Base-by-base conservation (phyloP, 2,888 invertebrate genomes). In the Petrophora chlorosata region DNA sequence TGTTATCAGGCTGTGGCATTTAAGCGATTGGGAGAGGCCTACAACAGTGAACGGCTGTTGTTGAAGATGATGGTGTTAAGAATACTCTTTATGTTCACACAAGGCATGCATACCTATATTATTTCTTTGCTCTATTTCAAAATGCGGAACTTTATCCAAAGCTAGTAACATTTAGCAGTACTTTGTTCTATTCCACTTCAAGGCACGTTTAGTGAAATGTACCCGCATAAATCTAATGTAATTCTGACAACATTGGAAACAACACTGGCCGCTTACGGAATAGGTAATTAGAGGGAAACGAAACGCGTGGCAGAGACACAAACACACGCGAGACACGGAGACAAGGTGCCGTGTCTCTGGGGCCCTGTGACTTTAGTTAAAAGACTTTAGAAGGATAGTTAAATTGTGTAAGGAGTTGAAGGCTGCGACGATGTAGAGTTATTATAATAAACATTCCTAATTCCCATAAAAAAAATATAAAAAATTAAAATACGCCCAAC, bases 151-250 rank as follows among this genome's bases (percentile, higher is more conserved):
- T 28, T 33, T 13, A n/a, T 10, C 23, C 23, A 22, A 30, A 33
- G n/a, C 33, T 26, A n/a, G 8, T 33, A 1, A 23, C 15, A 5
- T 17, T 14, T 15, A 26, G n/a, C 13, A 23, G 4, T n/a, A 2
- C 5, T 30, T n/a, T n/a, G n/a, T n/a, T 40, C 3, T 10, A 8
- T 14, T 30, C 15, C 7, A 9, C 1, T 3, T 2, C 3, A 41
- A n/a, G 17, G 22, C 15, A 43, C 49, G 43, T 38, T 49, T 19
- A 22, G 28, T 42, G 22, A 38, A 48, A 42, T 28, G 42, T 33
- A 17, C 49, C 48, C 49, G 43, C 49, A 49, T 49, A 49, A 49
- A 49, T 49, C 39, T 13, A 51, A 45, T 51, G 41, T 51, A 42
- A 42, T 42, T 51, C 42, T 42, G 38, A 38, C 40, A 50, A 44